Evolutionary conservation across 2,113 vertebrate genomes (phyloP), one percentile per base, ranked within the genome.

Genomic region (Stercorarius parasiticus): DNA sequence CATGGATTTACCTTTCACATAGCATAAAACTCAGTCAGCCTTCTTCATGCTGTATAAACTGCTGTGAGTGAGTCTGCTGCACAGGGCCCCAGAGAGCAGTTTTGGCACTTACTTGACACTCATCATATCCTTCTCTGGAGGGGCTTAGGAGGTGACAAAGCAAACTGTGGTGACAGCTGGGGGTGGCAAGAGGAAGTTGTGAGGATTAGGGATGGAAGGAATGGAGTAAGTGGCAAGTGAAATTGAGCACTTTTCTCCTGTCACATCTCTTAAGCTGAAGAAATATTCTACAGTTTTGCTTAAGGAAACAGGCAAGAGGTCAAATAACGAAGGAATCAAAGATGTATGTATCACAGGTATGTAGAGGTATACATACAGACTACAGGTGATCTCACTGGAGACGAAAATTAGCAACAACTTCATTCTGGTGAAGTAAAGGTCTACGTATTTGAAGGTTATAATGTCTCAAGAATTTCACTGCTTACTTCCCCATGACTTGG

Each of bases 131-230:
- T 59, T 91, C 76, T 92, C 93, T 42, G 20, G 64, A 86, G 79
- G 69, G 82, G 25, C 82, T 95, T 94, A 77, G 82, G 76, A 96
- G 91, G 91, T 92, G 95, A 93, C 67, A 97, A 95, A 96, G 66
- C 71, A 95, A 95, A 90, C 71, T 86, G 79, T 90, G 93, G 71
- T 92, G 82, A 90, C 88, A 86, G 92, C 79, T 88, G 42, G 47
- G 72, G 90, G 74, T 93, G 82, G 66, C 56, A 82, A 82, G 85
- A 94, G 90, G 86, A 94, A 93, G 64, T 91, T 94, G 72, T 66
- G 67, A 93, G 72, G 45, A 91, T 77, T 83, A 74, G 32, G 55
- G 55, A 53, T 74, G 67, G 72, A 82, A 92, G 50, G 59, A 88
- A 90, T 56, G 43, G 36, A 90, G 13, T 77, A 70, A 90, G 67